A percentile compares a stretch with the other conserved stretches of the same genome.
Evolutionary conservation across 1,140 invertebrate species (phyloP).

Genomic region (Acromyrmex echinatior): DNA sequence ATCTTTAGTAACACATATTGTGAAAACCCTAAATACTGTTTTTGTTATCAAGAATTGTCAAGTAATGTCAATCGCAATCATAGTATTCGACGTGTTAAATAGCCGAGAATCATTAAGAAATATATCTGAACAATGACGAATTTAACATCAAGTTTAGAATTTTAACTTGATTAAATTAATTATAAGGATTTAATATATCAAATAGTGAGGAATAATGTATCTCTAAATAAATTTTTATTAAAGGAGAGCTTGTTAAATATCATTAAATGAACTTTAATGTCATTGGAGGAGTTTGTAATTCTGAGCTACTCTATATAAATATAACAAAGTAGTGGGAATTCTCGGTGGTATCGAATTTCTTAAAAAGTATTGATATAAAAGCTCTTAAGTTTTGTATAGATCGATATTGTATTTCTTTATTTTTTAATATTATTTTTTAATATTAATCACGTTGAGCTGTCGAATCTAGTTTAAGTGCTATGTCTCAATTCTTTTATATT

Average conservation of each 20-base stretch:
- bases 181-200: background rate
- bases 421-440: background rate
- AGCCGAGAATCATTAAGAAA: background rate
- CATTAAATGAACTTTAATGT: background rate
- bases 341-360: background rate
- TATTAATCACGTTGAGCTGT: background rate
- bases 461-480: background rate
- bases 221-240: background rate
- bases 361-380: background rate
- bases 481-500: background rate
- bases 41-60: background rate
- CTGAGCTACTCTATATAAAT: background rate
- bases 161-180: background rate
- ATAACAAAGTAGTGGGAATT: background rate
- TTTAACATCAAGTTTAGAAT: background rate
- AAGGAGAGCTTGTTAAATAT: background rate
- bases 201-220: background rate
- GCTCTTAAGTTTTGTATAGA: background rate
- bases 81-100: background rate
- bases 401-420: slow-evolving; percentile 20
- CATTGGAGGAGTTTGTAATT: background rate
- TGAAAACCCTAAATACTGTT: background rate
- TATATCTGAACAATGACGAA: background rate
- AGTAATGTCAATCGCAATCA: background rate
- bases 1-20: too few species aligned